These are phyloP conservation scores for Psittacula cyanocephala DNA, from an alignment of 2,113 vertebrate species.

Conservation along the genomic window DNA sequence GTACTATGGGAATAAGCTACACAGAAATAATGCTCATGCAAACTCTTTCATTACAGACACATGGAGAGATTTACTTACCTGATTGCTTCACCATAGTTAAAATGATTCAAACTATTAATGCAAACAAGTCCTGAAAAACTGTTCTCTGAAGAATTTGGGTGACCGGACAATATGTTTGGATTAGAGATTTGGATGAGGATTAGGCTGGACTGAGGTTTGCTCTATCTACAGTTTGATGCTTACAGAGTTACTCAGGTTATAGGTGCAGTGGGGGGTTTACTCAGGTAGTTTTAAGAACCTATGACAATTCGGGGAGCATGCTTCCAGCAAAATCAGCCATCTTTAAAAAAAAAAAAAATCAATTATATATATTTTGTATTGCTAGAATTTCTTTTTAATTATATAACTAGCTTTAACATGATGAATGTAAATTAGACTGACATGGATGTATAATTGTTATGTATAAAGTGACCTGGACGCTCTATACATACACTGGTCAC, in stretches of 20 bases:
- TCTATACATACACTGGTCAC: background rate
- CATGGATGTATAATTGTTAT: background rate
- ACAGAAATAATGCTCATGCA: background rate
- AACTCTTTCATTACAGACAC: background rate
- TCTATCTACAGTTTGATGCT: background rate
- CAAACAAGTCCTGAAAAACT: background rate
- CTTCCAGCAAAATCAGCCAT: background rate
- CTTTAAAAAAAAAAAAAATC: background rate
- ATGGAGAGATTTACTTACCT: background rate
- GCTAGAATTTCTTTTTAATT: background rate
- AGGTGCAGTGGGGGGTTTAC: background rate
- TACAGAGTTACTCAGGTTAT: background rate
- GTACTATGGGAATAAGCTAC: background rate
- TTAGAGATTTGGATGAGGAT: background rate
- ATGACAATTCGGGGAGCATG: background rate
- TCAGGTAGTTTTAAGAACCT: background rate
- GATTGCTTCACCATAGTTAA: background rate
- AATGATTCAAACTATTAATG: background rate
- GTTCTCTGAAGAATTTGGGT: background rate
- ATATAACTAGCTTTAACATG: background rate
- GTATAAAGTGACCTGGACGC: background rate
- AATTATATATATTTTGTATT: background rate
- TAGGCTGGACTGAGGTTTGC: background rate
- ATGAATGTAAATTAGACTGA: background rate
- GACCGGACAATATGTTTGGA: background rate